These are phyloP conservation scores for Ranitomeya variabilis DNA, from an alignment of 2,113 vertebrate genomes.

Conservation along the genomic window DNA sequence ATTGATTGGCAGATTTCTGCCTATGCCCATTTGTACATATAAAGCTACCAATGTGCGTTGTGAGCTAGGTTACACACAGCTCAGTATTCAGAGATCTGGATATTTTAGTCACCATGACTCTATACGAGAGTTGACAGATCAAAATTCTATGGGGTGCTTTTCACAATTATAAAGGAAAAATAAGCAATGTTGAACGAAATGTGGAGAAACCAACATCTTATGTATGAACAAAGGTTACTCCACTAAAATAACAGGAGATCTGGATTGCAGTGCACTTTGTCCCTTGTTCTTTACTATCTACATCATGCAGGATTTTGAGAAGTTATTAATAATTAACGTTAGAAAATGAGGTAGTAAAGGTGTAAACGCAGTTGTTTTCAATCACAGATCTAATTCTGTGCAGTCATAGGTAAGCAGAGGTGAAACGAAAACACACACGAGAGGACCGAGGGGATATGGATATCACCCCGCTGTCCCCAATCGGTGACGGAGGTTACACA, in stretches of 20 bases:
- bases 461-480: no score
- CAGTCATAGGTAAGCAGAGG: not conserved
- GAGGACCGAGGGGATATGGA: no score
- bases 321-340: conserved; percentile 34
- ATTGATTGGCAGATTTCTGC: no score
- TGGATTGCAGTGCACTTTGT: conserved; percentile 35
- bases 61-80: no score
- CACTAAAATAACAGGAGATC: not conserved
- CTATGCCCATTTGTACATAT: no score
- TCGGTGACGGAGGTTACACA: no score
- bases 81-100: no score
- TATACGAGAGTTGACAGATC: not conserved
- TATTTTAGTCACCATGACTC: not conserved
- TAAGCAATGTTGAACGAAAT: not conserved
- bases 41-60: no score
- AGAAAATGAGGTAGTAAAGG: conserved; percentile 4
- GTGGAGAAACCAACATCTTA: not conserved
- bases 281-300: conserved; percentile 12
- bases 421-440: no score
- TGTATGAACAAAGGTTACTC: not conserved
- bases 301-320: not conserved
- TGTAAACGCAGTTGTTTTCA: conserved; percentile 5
- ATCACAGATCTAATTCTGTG: not conserved
- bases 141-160: not conserved
- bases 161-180: not conserved